Evolutionary conservation across 2,797 vertebrate species (phyloP).

Genomic region (Poecilia wingei): DNA sequence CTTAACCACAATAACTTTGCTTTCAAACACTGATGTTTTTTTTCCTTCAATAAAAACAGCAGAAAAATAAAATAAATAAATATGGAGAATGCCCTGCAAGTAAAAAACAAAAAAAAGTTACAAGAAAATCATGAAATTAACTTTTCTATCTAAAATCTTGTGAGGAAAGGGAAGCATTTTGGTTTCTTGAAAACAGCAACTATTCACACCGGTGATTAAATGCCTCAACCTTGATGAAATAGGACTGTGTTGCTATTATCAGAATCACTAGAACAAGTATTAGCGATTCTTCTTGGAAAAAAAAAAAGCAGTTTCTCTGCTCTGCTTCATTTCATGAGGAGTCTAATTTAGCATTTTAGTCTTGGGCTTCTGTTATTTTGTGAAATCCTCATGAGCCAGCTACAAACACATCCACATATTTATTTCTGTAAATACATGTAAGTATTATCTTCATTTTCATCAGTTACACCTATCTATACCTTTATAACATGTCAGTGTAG

Average conservation of each 20-base stretch:
- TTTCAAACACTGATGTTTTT: background rate
- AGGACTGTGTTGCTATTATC: background rate
- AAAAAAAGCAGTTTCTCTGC: background rate
- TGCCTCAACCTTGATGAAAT: background rate
- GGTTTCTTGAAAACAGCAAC: background rate
- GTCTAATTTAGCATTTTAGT: background rate
- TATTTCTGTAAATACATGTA: background rate
- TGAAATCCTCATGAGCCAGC: background rate
- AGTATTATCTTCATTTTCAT: background rate
- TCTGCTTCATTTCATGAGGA: background rate
- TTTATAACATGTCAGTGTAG: background rate
- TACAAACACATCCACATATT: background rate
- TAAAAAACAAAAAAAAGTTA: background rate
- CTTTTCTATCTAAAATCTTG: background rate
- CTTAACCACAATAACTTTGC: background rate
- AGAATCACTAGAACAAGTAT: background rate
- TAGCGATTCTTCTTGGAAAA: background rate
- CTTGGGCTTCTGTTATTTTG: background rate
- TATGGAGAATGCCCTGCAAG: background rate
- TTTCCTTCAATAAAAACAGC: background rate
- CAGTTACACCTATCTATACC: background rate
- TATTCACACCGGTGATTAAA: background rate
- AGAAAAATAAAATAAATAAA: background rate
- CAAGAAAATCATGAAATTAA: background rate
- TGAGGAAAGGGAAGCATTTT: background rate